Base-by-base conservation (phyloP, 2,113 vertebrate genomes). In the Bungarus multicinctus region DNA sequence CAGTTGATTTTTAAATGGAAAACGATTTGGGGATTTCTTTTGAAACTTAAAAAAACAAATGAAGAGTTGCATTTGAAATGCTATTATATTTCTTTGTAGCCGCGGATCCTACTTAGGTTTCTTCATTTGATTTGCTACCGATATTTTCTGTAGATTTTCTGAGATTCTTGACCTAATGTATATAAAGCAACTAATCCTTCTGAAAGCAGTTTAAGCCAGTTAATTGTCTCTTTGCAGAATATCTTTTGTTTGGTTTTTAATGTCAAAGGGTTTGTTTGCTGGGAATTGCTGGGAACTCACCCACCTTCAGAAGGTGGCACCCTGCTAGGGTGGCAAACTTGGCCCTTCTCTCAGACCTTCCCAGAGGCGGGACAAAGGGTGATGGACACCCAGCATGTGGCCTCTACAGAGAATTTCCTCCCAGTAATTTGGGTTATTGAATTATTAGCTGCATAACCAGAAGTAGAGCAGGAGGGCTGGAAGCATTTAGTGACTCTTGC, bases 231-330 rank as follows among this genome's bases (percentile, higher is more conserved):
- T 53, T 50, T 69, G 86, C 58, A 92, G 23, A 92, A 88, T 69
- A 53, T 57, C 8, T 30, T 54, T 88, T 54, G 86, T 20, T 45
- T 87, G 10, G 27, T 50, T 50, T 23, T 87, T 50, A 50, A 87
- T 30, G 45, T 60, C 34, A 55, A n/a, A 85, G n/a, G n/a, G 3
- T 30, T 52, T 64, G 18, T 85, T 18, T n/a, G n/a, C n/a, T n/a
- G n/a, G n/a, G n/a, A n/a, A n/a, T n/a, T n/a, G n/a, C 98, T 97
- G 97, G 98, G 98, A 97, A 97, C 98, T 98, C 98, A 98, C 98
- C 98, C 98, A 97, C 98, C 98, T 87, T 74, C 0, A 9, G 97
- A 97, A 97, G 97, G 97, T 97, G 98, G 98, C 47, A 57, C 97
- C 97, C 98, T 98, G 98, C 96, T 52, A 97, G 97, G 95, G 96